phyloP scores from a whole-genome alignment of 2,888 invertebrate species.

The Lithophane semibrunnea region DNA sequence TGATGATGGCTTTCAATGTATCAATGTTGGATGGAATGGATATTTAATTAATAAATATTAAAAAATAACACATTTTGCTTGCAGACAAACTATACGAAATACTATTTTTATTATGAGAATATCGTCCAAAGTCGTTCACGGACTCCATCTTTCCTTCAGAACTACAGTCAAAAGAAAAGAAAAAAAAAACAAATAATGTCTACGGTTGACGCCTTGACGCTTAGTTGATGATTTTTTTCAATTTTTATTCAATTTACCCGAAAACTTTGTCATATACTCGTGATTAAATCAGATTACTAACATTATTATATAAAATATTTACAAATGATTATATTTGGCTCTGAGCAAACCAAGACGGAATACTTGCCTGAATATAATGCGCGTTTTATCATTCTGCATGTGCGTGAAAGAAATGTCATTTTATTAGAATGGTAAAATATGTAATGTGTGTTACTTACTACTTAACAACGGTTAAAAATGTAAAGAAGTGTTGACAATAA shows the following conservation, averaged over 20 bases:
- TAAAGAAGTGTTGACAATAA: slow-evolving; percentile 70
- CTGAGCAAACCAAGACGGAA: slow-evolving; percentile 65
- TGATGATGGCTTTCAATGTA: background rate
- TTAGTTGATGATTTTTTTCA: slow-evolving; percentile 78
- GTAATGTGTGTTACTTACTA: slow-evolving; percentile 73
- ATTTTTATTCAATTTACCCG: slow-evolving; percentile 68
- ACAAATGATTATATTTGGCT: slow-evolving; percentile 76
- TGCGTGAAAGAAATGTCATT: slow-evolving; percentile 87
- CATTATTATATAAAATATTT: slow-evolving; percentile 61
- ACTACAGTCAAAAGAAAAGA: slow-evolving; percentile 53
- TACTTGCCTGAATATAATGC: slow-evolving; percentile 76
- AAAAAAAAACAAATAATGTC: slow-evolving; percentile 73
- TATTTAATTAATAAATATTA: no score
- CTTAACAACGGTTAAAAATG: slow-evolving; percentile 72
- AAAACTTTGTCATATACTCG: slow-evolving; percentile 63
- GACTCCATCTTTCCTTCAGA: background rate
- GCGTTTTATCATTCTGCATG: slow-evolving; percentile 86
- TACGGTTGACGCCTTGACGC: slow-evolving; percentile 88
- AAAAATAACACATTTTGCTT: background rate
- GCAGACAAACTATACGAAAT: background rate
- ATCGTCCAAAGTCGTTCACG: background rate
- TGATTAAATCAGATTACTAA: slow-evolving; percentile 67
- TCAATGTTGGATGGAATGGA: no score
- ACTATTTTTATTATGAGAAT: slow-evolving; percentile 32
- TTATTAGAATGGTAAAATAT: slow-evolving; percentile 74